Evolutionary conservation across 2,888 invertebrate species (phyloP), one percentile per base, ranked within the genome.

Genomic region (Caradrina kadenii): DNA sequence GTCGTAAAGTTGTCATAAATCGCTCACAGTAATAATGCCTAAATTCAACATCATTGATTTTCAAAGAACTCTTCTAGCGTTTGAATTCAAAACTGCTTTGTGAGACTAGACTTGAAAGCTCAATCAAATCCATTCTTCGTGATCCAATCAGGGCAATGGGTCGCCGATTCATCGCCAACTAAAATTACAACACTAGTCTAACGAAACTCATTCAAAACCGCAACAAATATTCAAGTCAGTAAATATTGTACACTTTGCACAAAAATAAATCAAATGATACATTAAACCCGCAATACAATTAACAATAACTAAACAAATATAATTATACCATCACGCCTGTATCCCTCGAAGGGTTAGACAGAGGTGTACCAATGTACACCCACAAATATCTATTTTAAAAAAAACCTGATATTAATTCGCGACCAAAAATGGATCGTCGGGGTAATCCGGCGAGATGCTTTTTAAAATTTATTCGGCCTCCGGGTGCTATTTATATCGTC

Each of bases 401-500:
- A 63, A 68, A 67, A 64, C 45, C 69, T 56, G 63, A 66, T 83
- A 86, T 84, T 87, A 87, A 85, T 86, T 79, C 78, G 61, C 78
- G 78, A 80, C 79, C 81, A 81, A 79, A 86, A 86, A 83, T 75
- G 82, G 78, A 82, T 85, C 73, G 80, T 60, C 53, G 60, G 75
- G 78, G 77, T 86, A 82, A 82, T 76, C 81, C 79, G 79, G 65
- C 84, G 91, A 91, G 91, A 91, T 89, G 93, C 92, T 93, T 90
- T 94, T 93, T 94, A 91, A 94, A 94, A 95, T 94, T 93, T 94
- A 95, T 95, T 92, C 90, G 90, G 87, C 94, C 94, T 87, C 73
- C 78, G 94, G 94, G 95, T 90, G 91, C 93, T 93, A 94, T 95
- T 94, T 94, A 94, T 94, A 94, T 92, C 91, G 90, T 88, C 92